Percentiles rank a stretch among this genome's conserved stretches.
These are phyloP conservation scores for Fragum sueziense DNA, from an alignment of 2,888 invertebrate species.

Conservation along the genomic window DNA sequence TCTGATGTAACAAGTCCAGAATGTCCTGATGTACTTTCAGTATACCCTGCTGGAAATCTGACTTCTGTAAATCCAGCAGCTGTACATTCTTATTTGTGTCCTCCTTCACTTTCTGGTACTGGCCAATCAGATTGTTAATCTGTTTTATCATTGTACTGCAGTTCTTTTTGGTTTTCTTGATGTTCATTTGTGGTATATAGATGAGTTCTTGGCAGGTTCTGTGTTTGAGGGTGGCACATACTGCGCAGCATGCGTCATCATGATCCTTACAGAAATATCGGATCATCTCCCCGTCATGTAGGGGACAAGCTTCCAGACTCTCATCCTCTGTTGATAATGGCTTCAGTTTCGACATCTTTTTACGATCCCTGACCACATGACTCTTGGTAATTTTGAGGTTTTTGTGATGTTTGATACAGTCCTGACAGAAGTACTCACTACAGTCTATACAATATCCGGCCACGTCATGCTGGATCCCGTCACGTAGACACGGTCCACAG, in stretches of 20 bases:
- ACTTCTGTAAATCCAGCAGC: conserved; percentile 36
- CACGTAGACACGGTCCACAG: conserved; percentile 55
- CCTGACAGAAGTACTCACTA: conserved; percentile 56
- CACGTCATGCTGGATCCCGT: conserved; percentile 50
- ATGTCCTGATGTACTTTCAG: conserved; percentile 50
- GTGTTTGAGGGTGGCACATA: conserved; percentile 57
- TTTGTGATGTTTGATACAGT: conserved; percentile 58
- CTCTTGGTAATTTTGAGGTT: conserved; percentile 59
- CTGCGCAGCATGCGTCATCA: conserved; percentile 51
- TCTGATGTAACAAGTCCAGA: conserved; percentile 29
- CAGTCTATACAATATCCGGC: conserved; percentile 57
- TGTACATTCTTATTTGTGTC: conserved; percentile 44
- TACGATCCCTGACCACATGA: conserved; percentile 47
- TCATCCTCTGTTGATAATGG: conserved; percentile 43
- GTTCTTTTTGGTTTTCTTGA: conserved; percentile 51
- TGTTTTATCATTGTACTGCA: conserved; percentile 45
- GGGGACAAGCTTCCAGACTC: conserved; percentile 40
- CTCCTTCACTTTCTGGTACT: conserved; percentile 43
- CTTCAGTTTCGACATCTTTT: conserved; percentile 52
- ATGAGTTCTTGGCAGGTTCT: conserved; percentile 42
- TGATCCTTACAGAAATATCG: conserved; percentile 54
- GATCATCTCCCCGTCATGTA: conserved; percentile 43
- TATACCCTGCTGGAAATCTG: conserved; percentile 48
- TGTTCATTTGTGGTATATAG: conserved; percentile 56
- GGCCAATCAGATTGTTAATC: conserved; percentile 38